phyloP scores from a whole-genome alignment of 2,888 invertebrate species.

The Anoncus sp. region DNA sequence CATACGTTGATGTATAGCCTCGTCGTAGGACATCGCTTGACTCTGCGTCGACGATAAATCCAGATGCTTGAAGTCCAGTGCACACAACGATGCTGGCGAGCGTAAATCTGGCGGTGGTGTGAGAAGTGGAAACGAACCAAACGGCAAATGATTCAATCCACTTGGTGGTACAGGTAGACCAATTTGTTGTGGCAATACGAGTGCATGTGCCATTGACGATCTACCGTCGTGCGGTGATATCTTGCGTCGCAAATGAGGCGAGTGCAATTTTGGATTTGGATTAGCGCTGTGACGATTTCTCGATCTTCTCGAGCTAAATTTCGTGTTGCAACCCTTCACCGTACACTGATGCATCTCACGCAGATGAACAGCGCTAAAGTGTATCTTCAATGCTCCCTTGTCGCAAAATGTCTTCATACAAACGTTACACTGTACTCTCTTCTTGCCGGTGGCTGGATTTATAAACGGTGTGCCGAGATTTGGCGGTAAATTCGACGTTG shows the following conservation, averaged over 20 bases:
- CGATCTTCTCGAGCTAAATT: constrained; percentile 98
- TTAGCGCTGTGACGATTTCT: constrained; percentile 99
- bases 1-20: constrained; percentile 86
- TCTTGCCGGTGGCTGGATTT: constrained; percentile 97
- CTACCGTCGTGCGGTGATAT: constrained; percentile 97
- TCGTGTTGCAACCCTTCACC: constrained; percentile 99
- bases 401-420: constrained; percentile 99
- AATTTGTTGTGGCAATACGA: constrained; percentile 90
- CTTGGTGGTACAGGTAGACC: constrained; percentile 87
- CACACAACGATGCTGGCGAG: constrained; percentile 84
- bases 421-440: constrained; percentile 98
- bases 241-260: constrained; percentile 96
- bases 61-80: constrained; percentile 88
- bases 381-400: constrained; percentile 99
- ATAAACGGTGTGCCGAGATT: constrained; percentile 95
- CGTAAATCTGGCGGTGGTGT: constrained; percentile 89
- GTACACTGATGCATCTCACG: constrained; percentile 99
- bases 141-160: constrained; percentile 89
- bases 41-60: constrained; percentile 85
- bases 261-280: constrained; percentile 99
- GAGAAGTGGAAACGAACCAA: constrained; percentile 91
- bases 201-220: constrained; percentile 93
- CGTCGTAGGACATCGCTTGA: constrained; percentile 81
- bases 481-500: constrained; percentile 90
- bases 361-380: constrained; percentile 99